Conservation (phyloP, 2,888 invertebrate genomes). For the Synanthedon tipuliformis region DNA sequence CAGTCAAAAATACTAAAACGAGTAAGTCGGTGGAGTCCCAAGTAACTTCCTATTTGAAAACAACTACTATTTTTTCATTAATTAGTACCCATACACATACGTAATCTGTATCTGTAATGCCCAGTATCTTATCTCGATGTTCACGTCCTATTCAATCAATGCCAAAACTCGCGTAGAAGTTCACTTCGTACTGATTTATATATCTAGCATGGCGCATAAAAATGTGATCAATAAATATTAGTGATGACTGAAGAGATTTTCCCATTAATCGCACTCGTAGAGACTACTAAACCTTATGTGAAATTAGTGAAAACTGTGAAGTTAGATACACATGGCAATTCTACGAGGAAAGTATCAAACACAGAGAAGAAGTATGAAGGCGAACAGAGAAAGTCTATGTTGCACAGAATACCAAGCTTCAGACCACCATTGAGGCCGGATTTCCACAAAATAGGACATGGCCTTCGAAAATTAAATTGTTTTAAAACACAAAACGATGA, state of each 20-base stretch:
- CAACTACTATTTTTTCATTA: no score
- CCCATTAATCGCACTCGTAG: slow-evolving; percentile 26
- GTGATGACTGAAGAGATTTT: slow-evolving; percentile 48
- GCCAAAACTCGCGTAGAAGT: slow-evolving; percentile 41
- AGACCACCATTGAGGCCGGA: slow-evolving; percentile 29
- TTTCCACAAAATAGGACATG: slow-evolving; percentile 31
- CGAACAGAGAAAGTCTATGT: slow-evolving; percentile 15
- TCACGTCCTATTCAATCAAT: slow-evolving; percentile 54
- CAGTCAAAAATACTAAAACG: no score
- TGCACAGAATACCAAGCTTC: slow-evolving; percentile 29
- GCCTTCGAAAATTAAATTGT: slow-evolving; percentile 43
- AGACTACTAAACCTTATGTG: slow-evolving; percentile 22
- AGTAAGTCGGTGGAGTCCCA: no score
- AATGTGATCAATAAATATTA: slow-evolving; percentile 28
- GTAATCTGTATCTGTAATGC: background rate
- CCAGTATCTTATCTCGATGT: background rate
- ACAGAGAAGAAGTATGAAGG: slow-evolving; percentile 14
- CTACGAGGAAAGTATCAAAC: slow-evolving; percentile 8
- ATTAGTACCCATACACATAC: no score
- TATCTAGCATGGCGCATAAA: slow-evolving; percentile 21
- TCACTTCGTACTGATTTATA: slow-evolving; percentile 32
- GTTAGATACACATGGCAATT: background rate
- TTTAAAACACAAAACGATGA: slow-evolving; percentile 29
- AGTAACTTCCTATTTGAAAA: no score
- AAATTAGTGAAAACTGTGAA: slow-evolving; percentile 17